Conservation (phyloP, 2,797 vertebrate species). For the Galaxias olidus region DNA sequence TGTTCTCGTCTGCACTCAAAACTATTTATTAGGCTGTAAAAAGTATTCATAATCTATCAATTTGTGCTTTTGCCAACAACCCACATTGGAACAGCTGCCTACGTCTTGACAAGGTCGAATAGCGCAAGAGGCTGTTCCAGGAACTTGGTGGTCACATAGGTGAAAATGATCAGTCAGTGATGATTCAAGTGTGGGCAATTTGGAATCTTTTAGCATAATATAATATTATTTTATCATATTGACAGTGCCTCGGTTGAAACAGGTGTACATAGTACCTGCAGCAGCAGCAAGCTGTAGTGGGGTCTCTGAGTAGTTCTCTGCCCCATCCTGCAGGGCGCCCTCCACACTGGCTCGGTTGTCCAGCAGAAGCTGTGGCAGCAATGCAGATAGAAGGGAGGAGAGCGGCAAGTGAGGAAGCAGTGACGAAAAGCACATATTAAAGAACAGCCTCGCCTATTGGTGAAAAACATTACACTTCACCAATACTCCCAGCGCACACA, state of each 20-base stretch:
- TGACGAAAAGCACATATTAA: conserved; percentile 5
- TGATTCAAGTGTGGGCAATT: too few species aligned
- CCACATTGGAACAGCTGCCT: conserved; percentile 24
- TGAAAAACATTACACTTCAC: too few species aligned
- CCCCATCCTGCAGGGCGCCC: conserved; percentile 76
- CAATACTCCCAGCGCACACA: background rate
- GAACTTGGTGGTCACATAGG: background rate
- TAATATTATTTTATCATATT: too few species aligned
- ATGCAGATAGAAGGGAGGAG: background rate
- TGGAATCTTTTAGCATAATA: too few species aligned
- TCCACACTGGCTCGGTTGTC: conserved; percentile 78
- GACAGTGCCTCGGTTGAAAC: too few species aligned
- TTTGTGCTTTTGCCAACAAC: conserved; percentile 13
- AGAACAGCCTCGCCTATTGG: too few species aligned
- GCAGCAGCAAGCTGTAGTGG: conserved; percentile 81
- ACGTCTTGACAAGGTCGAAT: background rate
- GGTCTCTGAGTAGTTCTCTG: conserved; percentile 81
- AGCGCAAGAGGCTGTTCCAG: background rate
- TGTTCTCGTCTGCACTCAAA: background rate
- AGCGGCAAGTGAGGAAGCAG: background rate
- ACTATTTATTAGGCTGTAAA: conserved; percentile 31
- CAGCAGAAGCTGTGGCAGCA: conserved; percentile 71
- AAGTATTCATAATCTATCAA: conserved; percentile 26
- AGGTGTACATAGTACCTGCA: conserved; percentile 65
- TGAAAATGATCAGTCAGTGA: too few species aligned